Base-by-base conservation (phyloP, 2,797 vertebrate species). In the Cossypha dichroa region DNA sequence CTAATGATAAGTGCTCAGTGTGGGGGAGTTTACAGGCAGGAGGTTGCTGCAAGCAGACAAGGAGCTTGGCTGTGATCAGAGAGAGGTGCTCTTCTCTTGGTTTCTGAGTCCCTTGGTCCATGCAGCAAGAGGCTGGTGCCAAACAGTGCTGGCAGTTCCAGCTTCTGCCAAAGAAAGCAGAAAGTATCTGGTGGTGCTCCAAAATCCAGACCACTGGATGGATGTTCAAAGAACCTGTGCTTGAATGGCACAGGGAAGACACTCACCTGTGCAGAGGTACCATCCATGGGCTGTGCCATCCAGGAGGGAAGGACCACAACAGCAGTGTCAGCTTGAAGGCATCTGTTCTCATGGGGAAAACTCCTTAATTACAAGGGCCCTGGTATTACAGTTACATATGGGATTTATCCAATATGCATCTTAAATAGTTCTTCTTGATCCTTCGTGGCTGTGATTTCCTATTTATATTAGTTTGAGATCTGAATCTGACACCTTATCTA, bases 211-310 rank as follows among this genome's bases (percentile, higher is more conserved):
- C 9, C 5, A 2, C 18, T 79, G 36, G 31, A 56, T 70, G 31
- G 18, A 29, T 34, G 13, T 69, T 36, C 55, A 46, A 69, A 55
- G n/a, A 29, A 51, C 2, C 28, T 13, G 6, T 4, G 0, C 43
- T 69, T 0, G 0, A 31, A 41, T 28, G 28, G 14, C 5, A 5
- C 7, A 5, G 54, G 34, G 23, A 21, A 46, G 8, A 10, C 16
- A 10, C 9, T 74, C 0, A 0, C 11, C 54, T 41, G 23, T 34
- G 38, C 33, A 40, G 60, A 58, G 14, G 5, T 48, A 18, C 38
- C 45, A 4, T 38, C 21, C 2, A 0, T 6, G 52, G 49, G 11
- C 41, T 1, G 0, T 64, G 58, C 54, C 41, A 64, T 13, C 43
- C 33, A 11, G 38, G 72, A 43, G 60, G 84, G 62, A 66, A 67